Base-by-base conservation (phyloP, 2,888 invertebrate species). In the Apamea monoglypha region DNA sequence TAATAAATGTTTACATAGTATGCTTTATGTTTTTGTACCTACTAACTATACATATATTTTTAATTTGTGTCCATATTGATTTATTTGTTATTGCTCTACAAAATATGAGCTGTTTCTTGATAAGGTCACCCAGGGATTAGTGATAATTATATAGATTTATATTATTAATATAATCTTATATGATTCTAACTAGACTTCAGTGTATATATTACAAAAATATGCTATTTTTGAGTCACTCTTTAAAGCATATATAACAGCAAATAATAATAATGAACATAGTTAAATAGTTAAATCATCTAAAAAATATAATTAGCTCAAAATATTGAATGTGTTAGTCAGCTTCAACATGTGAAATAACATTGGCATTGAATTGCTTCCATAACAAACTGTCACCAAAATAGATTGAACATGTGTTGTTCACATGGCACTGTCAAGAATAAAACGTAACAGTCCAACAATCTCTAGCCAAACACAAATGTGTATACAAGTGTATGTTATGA, bases 321-420 rank as follows among this genome's bases (percentile, higher is more conserved):
- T 71, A 44, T 40, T 1, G 16, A 40, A 74, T 0, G 1, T 29
- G 53, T 63, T 63, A 64, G 82, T 63, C 50, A 64, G 50, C 56
- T 7, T 36, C 2, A 32, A 53, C 61, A 61, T 69, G 44, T 87
- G 79, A 78, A 78, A 80, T 81, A 78, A 78, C 83, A 83, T 87
- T 87, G 89, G 88, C 93, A 94, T 83, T 94, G 92, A 92, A 91
- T 89, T 87, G 85, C 88, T 91, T 88, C 61, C 78, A 89, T 92
- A 91, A 91, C 89, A 89, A 91, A 93, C 91, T 90, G 86, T 83
- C 85, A 90, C 89, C 64, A 84, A 93, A 94, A 95, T 94, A 94
- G 93, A 93, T 72, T 82, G 50, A 74, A 89, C 90, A 91, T 86
- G 89, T 89, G 87, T 72, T 80, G 71, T 72, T 79, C 90, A 90